Evolutionary conservation across 2,888 invertebrate species (phyloP).

Genomic region (Anoplius nigerrimus): DNA sequence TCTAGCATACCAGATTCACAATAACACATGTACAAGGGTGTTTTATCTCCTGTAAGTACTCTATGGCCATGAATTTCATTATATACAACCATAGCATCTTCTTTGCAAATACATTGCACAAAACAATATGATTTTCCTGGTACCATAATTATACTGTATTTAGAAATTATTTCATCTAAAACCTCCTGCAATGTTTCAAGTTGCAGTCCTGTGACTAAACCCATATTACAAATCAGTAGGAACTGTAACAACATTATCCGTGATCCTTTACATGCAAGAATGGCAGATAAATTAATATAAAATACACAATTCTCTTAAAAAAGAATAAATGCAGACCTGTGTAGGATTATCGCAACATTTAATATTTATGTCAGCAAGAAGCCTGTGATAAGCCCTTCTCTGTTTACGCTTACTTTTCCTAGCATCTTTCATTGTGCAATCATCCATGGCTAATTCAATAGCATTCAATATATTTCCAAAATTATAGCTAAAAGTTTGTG

Average conservation of each 20-base stretch:
- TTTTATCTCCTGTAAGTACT: constrained; percentile 78
- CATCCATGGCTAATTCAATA: too few relatives aligned
- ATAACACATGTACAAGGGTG: constrained; percentile 82
- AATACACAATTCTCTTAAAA: neutral
- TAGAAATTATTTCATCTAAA: constrained; percentile 76
- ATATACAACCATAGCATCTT: constrained; percentile 79
- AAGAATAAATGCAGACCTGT: constrained; percentile 55
- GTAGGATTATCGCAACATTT: constrained; percentile 66
- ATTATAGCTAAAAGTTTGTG: too few relatives aligned
- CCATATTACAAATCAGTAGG: constrained; percentile 89
- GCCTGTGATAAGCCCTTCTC: constrained; percentile 66
- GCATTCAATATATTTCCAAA: too few relatives aligned
- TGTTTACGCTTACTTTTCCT: constrained; percentile 65
- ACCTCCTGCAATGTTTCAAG: constrained; percentile 80
- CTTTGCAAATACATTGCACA: constrained; percentile 78
- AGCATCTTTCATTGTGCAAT: neutral
- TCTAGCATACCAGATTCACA: constrained; percentile 77
- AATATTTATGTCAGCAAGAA: constrained; percentile 68
- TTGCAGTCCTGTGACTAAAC: constrained; percentile 87
- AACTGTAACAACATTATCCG: constrained; percentile 77
- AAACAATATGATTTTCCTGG: constrained; percentile 90
- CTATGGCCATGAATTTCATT: constrained; percentile 79
- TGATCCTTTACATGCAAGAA: neutral
- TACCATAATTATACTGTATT: constrained; percentile 82
- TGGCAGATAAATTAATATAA: neutral